Evolutionary conservation across 2,888 invertebrate genomes (phyloP).

Genomic region (Eupelmus urozonus): DNA sequence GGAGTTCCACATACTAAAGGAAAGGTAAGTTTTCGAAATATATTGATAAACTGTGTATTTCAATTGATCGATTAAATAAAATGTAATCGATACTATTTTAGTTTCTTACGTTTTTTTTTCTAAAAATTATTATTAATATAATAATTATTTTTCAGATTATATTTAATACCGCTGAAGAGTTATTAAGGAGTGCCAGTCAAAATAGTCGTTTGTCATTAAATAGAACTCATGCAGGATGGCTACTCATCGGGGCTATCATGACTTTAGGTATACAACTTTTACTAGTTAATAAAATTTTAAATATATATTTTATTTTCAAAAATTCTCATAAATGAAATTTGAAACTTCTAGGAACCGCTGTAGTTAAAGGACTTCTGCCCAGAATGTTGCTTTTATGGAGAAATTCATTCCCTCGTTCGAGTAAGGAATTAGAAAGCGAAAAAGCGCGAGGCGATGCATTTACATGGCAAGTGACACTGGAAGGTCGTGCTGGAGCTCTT

Average conservation of each 20-base stretch:
- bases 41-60: not conserved
- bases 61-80: no score
- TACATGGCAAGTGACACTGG: slow-evolving; percentile 99
- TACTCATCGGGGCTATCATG: slow-evolving; percentile 97
- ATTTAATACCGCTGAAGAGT: slow-evolving; percentile 97
- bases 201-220: slow-evolving; percentile 96
- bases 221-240: slow-evolving; percentile 98
- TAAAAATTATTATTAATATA: no score
- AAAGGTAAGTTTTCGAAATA: slow-evolving; percentile 82
- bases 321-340: not conserved
- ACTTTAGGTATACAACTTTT: slow-evolving; percentile 89
- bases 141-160: slow-evolving; percentile 80
- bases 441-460: slow-evolving; percentile 97
- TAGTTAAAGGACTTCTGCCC: slow-evolving; percentile 94
- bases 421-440: slow-evolving; percentile 97
- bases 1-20: slow-evolving; percentile 98
- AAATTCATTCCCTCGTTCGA: slow-evolving; percentile 97
- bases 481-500: slow-evolving; percentile 96
- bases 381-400: slow-evolving; percentile 97
- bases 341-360: slow-evolving; percentile 85
- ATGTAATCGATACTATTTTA: not conserved
- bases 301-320: not conserved
- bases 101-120: no score
- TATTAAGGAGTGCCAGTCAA: slow-evolving; percentile 96
- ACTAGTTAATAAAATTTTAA: no score